Base-by-base conservation (phyloP, 2,888 invertebrate species). In the Drosophila flavopinicola region DNA sequence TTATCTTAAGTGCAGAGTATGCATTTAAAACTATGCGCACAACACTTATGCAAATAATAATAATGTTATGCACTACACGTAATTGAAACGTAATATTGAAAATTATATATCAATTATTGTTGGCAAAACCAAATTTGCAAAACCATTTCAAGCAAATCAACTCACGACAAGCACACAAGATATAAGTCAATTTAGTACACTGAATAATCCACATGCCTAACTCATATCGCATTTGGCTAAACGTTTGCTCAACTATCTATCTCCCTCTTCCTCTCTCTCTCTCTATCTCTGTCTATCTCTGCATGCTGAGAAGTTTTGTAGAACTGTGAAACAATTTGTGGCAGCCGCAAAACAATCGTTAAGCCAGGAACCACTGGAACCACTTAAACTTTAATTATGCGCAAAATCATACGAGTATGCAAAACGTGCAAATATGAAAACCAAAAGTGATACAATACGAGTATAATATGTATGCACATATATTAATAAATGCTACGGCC, bases 401-500 rank as follows among this genome's bases (percentile, higher is more conserved):
- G 42, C 54, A 64, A 72, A 78, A 60, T 64, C 57, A 71, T 56
- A 53, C 59, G 37, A 52, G 37, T 64, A 61, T 57, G 66, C 66
- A 64, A 65, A 64, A 79, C 80, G 75, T 82, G 78, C 78, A 66
- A 74, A 84, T 67, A 61, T 73, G 73, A 51, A 77, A 80, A 73
- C 78, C 78, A 84, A 66, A 77, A 78, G 70, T 75, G 66, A 59
- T 68, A 66, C 42, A 56, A 38, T 25, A 30, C 29, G 38, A 38
- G 38, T 32, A 33, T 13, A 29, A 27, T 10, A 42, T 27, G 24
- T 11, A 33, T 44, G n/a, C 38, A 33, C 6, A 37, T 11, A n/a
- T 17, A 11, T 9, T 27, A 37, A 17, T 20, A 7, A 27, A 37
- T 25, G 39, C 10, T 39, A 11, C 17, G 4, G n/a, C 1, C 38